Base-by-base conservation (phyloP, 2,888 invertebrate genomes). In the Ceratothoa steindachneri region DNA sequence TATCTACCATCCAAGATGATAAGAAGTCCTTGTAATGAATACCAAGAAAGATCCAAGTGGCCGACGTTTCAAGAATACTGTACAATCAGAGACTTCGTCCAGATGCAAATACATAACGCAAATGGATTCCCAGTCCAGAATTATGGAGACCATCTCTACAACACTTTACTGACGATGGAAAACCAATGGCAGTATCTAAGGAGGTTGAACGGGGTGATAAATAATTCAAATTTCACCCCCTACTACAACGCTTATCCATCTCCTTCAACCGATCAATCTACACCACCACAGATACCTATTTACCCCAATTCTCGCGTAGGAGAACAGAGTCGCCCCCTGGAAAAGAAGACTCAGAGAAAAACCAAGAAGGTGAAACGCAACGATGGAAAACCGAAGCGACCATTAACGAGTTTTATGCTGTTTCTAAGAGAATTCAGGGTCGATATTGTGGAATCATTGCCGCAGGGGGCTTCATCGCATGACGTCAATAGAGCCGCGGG, bases 181-280 rank as follows among this genome's bases (percentile, higher is more conserved):
- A n/a, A 60, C 24, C 60, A 60, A 24, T 60, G 60, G 60, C 60
- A 60, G 27, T 60, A 24, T 60, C 24, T 60, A n/a, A 60, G 27
- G 24, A 60, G 60, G 24, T 22, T 24, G 12, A 24, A 24, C 1
- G 60, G 60, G 1, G 27, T 60, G 60, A 22, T 24, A 12, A 60
- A 3, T 7, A 60, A 41, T 15, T 15, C 5, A 41, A 41, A 41
- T 15, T 41, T 15, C 22, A 60, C n/a, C 24, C 24, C 60, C 24
- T 60, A 60, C 24, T 24, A n/a, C 12, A 60, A 60, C 15, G 5
- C 41, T 41, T 41, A 41, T 41, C 41, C 5, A 15, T 41, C 41
- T 41, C 41, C 5, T 5, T 15, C 41, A 41, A 41, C 41, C 15
- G n/a, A n/a, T n/a, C 41, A 41, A 15, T 41, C 41, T 5, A 41